Evolutionary conservation across 1,140 invertebrate genomes (phyloP), one percentile per base, ranked within the genome.

Genomic region (Drosophila asahinai): DNA sequence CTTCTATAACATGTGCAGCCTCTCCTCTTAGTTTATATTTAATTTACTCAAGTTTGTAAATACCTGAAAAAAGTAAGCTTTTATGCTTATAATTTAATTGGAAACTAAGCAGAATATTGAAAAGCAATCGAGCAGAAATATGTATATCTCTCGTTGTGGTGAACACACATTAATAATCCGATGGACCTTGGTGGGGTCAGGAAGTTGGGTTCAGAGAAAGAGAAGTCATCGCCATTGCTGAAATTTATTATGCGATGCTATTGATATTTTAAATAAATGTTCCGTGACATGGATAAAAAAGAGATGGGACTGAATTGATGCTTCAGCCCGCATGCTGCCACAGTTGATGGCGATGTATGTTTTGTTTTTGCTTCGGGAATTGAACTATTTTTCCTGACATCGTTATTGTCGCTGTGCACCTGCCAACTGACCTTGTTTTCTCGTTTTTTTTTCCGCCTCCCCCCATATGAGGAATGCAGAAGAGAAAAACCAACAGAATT

Each of bases 231-330:
- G 61, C 11, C 67, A 33, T 59, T 27, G 38, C n/a, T 60, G 27
- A 43, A 60, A 73, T 73, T 73, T 73, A 73, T 73, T 61, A 48
- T 55, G 42, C 54, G 51, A 33, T 61, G 54, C 67, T 52, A 52
- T 73, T 73, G 70, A 73, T 73, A 73, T 73, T 72, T 73, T 73
- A 61, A 73, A 73, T 43, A 73, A 73, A 61, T 73, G 67, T 61
- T 38, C 70, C 70, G 67, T 60, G 70, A 72, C 70, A 51, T 17
- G 71, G 55, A 73, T 72, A 48, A 49, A 73, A 71, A 72, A 38
- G 43, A 59, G 54, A 73, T 43, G 47, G 45, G n/a, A 45, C 64
- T 38, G 38, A 70, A 42, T 40, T 25, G 68, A 70, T 70, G 49
- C 30, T 11, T n/a, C 22, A 25, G 54, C 54, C 40, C 40, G 30